Conservation (phyloP, 2,113 vertebrate species). For the Piliocolobus tephrosceles region DNA sequence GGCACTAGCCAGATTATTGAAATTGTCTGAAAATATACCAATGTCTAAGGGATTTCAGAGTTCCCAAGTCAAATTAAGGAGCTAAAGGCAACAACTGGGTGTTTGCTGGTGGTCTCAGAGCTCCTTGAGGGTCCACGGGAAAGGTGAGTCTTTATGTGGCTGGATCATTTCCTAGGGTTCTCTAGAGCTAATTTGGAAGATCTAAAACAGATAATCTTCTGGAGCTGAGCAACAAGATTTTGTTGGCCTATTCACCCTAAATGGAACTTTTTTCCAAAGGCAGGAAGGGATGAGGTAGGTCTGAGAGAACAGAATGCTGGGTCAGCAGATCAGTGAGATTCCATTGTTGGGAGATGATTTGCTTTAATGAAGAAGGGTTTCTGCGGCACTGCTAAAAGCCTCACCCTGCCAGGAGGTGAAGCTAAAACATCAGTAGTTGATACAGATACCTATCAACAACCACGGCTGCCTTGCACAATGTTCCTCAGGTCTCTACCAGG, state of each 20-base stretch:
- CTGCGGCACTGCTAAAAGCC: background rate
- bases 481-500: background rate
- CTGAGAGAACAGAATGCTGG: background rate
- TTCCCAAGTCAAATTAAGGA: background rate
- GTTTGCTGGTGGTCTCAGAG: background rate
- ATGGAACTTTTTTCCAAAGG: background rate
- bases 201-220: background rate
- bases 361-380: background rate
- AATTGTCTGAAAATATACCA: background rate
- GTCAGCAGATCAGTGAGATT: background rate
- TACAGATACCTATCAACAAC: background rate
- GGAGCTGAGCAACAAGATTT: background rate
- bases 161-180: background rate
- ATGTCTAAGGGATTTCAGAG: background rate
- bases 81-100: background rate
- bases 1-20: background rate
- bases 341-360: background rate
- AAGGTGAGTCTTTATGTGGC: background rate
- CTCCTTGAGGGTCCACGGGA: background rate
- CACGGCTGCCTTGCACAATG: fast-evolving
- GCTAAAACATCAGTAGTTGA: background rate
- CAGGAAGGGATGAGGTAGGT: background rate
- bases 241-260: background rate
- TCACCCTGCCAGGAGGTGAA: background rate
- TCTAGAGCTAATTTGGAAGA: background rate